These are phyloP conservation scores for Crax fasciolata DNA, from an alignment of 2,797 vertebrate genomes.

Conservation along the genomic window DNA sequence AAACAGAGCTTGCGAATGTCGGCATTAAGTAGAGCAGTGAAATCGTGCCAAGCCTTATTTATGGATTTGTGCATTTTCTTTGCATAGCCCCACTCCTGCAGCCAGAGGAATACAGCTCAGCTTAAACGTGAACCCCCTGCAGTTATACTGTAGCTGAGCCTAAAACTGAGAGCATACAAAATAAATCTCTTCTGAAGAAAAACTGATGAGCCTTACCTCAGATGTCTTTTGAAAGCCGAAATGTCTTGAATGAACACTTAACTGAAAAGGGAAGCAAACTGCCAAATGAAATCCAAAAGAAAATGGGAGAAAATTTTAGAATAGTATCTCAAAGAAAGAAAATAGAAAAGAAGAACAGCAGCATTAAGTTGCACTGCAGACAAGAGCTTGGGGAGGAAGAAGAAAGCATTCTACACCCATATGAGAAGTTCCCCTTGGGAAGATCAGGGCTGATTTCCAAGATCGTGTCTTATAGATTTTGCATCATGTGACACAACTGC, in stretches of 20 bases:
- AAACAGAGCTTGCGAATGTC: slow-evolving; percentile 62
- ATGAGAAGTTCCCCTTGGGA: neutral
- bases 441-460: neutral
- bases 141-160: slow-evolving; percentile 20
- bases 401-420: accelerated
- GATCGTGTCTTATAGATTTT: neutral
- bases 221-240: neutral
- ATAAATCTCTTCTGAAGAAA: neutral
- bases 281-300: slow-evolving; percentile 3
- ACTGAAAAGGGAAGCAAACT: slow-evolving; percentile 7
- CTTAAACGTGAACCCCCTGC: slow-evolving; percentile 47
- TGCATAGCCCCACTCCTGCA: slow-evolving; percentile 33
- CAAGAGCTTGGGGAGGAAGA: neutral
- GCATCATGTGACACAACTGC: neutral
- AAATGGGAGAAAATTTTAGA: neutral
- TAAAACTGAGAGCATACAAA: neutral
- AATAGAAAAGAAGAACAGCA: neutral
- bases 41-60: slow-evolving; percentile 58
- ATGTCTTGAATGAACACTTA: neutral
- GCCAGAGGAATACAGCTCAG: neutral
- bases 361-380: neutral
- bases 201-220: neutral
- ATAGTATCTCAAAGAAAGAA: neutral
- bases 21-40: slow-evolving; percentile 51
- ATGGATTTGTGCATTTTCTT: slow-evolving; percentile 31